Conservation (phyloP, 2,113 vertebrate genomes). For the Martes martes region DNA sequence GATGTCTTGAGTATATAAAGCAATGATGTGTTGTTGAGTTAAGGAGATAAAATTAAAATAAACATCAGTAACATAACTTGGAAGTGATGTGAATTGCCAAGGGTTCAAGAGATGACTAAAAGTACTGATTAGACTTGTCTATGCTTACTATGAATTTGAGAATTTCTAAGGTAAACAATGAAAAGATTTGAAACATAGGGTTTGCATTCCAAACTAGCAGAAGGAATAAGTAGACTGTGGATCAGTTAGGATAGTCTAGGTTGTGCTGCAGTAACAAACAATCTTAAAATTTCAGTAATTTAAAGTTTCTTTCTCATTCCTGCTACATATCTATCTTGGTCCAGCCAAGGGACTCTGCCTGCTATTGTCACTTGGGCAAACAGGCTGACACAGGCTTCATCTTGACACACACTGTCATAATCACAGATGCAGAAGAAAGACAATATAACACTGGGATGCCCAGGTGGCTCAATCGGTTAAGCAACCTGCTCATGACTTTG, state of each 20-base stretch:
- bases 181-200: background rate
- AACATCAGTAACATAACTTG: background rate
- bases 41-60: background rate
- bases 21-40: no score
- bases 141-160: background rate
- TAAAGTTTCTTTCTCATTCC: background rate
- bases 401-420: background rate
- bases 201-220: background rate
- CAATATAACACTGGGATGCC: no score
- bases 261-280: background rate
- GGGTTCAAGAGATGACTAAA: background rate
- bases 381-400: background rate
- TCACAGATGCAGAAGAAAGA: background rate
- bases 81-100: background rate
- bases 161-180: background rate
- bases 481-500: no score
- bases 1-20: no score
- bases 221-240: background rate
- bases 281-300: background rate
- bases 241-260: background rate
- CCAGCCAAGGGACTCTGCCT: background rate
- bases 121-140: background rate
- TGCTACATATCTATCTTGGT: no score
- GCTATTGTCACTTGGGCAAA: background rate
- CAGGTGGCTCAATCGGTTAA: no score